These are phyloP conservation scores for Fregata magnificens DNA, from an alignment of 2,113 vertebrate genomes.

Conservation along the genomic window DNA sequence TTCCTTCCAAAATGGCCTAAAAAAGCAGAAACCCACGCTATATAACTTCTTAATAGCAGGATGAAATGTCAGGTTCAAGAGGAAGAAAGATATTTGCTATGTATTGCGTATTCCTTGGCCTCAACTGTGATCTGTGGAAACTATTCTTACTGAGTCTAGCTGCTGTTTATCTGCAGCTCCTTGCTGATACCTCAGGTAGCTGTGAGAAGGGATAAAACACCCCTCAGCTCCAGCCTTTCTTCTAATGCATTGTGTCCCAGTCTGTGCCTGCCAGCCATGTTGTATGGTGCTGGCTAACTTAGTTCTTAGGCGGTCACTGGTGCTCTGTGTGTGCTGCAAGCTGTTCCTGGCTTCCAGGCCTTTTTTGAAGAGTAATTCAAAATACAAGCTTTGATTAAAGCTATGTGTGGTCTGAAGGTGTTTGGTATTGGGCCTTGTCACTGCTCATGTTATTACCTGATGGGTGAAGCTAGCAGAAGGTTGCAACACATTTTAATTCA, in stretches of 20 bases:
- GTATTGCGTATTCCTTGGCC: not conserved
- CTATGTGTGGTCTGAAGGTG: not conserved
- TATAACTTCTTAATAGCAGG: not conserved
- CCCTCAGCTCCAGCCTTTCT: accelerated
- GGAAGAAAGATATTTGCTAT: not conserved
- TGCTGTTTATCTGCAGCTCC: not conserved
- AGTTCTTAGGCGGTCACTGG: too few species aligned
- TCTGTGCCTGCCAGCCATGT: not conserved
- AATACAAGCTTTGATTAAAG: not conserved
- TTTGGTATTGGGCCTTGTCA: not conserved
- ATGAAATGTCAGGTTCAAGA: not conserved
- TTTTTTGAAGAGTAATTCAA: not conserved
- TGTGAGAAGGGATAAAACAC: not conserved
- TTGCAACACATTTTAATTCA: not conserved
- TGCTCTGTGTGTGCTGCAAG: not conserved
- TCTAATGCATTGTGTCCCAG: accelerated
- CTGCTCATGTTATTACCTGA: not conserved
- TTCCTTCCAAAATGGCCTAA: not conserved
- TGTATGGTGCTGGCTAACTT: not conserved
- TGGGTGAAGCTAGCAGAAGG: not conserved
- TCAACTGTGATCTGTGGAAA: not conserved
- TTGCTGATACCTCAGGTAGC: not conserved
- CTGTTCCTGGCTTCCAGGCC: not conserved
- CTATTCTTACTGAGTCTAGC: not conserved
- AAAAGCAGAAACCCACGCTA: not conserved